These are phyloP conservation scores for Nibea coibor DNA, from an alignment of 2,113 vertebrate genomes.

Conservation along the genomic window DNA sequence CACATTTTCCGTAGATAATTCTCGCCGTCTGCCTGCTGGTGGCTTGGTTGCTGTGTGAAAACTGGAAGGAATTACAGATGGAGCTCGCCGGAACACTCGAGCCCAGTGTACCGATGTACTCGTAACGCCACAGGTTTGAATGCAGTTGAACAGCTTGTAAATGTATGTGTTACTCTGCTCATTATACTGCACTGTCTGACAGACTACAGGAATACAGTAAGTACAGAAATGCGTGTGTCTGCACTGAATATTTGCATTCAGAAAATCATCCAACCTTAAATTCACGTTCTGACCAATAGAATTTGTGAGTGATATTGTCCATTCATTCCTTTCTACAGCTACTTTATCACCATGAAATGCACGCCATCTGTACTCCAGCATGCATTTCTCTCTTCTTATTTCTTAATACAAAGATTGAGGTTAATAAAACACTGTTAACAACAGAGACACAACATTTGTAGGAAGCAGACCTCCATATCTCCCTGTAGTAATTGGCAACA, in stretches of 20 bases:
- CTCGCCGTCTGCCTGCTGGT: conserved; percentile 45
- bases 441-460: neutral
- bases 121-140: conserved; percentile 3
- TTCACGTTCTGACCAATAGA: neutral
- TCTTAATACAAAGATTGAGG: neutral
- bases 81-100: conserved; percentile 29
- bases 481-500: neutral
- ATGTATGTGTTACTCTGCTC: neutral
- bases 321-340: neutral
- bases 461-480: neutral
- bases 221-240: neutral
- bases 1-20: conserved; percentile 66
- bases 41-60: conserved; percentile 40
- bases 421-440: neutral
- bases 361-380: neutral
- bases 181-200: too few species aligned
- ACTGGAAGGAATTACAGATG: conserved; percentile 40
- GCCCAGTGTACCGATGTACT: conserved; percentile 27
- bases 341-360: neutral
- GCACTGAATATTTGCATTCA: neutral
- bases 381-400: neutral
- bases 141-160: neutral
- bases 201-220: neutral
- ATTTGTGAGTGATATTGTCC: neutral
- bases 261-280: neutral